Evolutionary conservation across 2,888 invertebrate species (phyloP).

Genomic region (Melieria picta): DNA sequence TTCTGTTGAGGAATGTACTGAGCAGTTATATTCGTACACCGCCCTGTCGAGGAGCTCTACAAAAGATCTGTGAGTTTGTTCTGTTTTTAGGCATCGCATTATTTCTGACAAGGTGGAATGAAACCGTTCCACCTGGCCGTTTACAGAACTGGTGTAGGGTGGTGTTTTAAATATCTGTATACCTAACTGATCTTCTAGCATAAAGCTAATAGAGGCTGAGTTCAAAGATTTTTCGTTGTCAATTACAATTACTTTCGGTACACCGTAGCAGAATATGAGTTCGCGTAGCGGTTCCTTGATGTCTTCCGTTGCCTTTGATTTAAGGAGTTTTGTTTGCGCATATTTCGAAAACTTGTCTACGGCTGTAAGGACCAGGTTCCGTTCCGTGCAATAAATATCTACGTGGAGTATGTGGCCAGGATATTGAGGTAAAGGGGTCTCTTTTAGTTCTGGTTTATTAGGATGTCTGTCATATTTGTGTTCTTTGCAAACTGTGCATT

Average conservation of each 20-base stretch:
- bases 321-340: slow-evolving; percentile 7
- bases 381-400: slow-evolving; percentile 26
- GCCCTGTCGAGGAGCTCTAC: too few species aligned
- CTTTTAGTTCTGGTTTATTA: slow-evolving; percentile 31
- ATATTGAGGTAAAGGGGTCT: slow-evolving; percentile 39
- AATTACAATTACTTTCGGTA: neutral
- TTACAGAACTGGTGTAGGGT: too few species aligned
- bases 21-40: too few species aligned
- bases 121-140: too few species aligned
- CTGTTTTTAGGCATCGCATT: too few species aligned
- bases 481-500: slow-evolving; percentile 28
- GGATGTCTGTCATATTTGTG: slow-evolving; percentile 41
- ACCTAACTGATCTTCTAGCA: too few species aligned
- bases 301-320: slow-evolving; percentile 10
- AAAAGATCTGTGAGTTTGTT: too few species aligned
- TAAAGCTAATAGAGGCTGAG: too few species aligned
- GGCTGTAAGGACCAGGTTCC: slow-evolving; percentile 30
- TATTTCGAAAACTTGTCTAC: slow-evolving; percentile 4
- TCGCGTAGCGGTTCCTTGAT: slow-evolving; percentile 6
- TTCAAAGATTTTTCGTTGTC: slow-evolving; percentile 4
- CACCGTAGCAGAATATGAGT: neutral
- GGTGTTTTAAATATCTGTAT: too few species aligned
- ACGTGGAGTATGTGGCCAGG: slow-evolving; percentile 29
- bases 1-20: too few species aligned
- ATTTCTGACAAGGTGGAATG: too few species aligned